Base-by-base conservation (phyloP, 2,888 invertebrate genomes). In the Hypena proboscidalis region DNA sequence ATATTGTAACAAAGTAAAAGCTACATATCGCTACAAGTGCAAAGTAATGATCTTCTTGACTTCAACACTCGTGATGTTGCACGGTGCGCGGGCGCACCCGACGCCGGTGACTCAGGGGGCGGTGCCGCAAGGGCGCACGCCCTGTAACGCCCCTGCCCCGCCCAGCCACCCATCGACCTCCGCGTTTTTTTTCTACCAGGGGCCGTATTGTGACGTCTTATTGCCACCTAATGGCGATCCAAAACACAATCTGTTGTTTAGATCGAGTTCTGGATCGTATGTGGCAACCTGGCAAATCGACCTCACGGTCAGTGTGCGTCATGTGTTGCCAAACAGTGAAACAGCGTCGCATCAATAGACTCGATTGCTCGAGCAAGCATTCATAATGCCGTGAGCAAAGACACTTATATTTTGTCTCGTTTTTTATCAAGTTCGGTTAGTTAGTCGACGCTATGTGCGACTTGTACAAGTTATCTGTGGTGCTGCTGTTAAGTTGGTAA, bases 81-180 rank as follows among this genome's bases (percentile, higher is more conserved):
- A 72, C 74, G 70, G 62, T 77, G 80, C 76, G 80, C 70, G 65
- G 57, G 77, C 81, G 81, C 82, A 77, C 67, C 71, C 71, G 74
- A 68, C 67, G 64, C 65, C 50, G 55, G 71, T 85, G 83, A 84
- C 68, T 84, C 83, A 85, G 73, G 84, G 85, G 90, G 88, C 87
- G 88, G 77, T 68, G 71, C 87, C 83, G n/a, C n/a, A 77, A 85
- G 86, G 88, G 88, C 88, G 85, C 83, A 84, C 88, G 88, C 87
- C 87, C 85, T 80, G 70, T 68, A 61, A 74, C 74, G 77, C 78
- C 81, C 74, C 76, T 77, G 73, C 76, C 64, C 85, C 89, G 85
- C 86, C 89, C 87, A 83, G 62, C 74, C 82, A 78, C 80, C 82
- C 84, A 87, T 83, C n/a, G 67, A 83, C 85, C 87, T 85, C 83